phyloP scores from a whole-genome alignment of 2,888 invertebrate genomes.

The Atethmia centrago region DNA sequence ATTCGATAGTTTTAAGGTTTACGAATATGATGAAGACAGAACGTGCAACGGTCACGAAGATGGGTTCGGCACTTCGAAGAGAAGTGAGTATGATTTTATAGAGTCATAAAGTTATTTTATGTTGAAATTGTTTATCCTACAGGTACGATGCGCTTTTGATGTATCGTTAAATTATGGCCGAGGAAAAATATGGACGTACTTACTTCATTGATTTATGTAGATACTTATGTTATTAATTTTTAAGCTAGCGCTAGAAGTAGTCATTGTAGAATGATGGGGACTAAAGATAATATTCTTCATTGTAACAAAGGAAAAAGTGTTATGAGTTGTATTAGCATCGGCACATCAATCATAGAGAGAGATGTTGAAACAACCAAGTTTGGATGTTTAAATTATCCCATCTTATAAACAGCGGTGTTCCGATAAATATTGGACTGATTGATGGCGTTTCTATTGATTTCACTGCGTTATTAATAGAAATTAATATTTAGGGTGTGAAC shows the following conservation, averaged over 20 bases:
- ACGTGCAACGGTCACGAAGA: conserved; percentile 86
- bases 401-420: neutral
- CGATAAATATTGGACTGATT: neutral
- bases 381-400: neutral
- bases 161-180: conserved; percentile 48
- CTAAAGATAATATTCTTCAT: conserved; percentile 1
- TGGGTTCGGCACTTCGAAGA: conserved; percentile 84
- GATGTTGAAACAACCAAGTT: neutral
- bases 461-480: neutral
- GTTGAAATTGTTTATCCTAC: conserved; percentile 67
- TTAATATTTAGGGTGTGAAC: neutral
- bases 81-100: conserved; percentile 82
- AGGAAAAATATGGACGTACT: conserved; percentile 36
- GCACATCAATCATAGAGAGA: neutral
- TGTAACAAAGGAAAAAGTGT: conserved; percentile 4
- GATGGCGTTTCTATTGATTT: neutral
- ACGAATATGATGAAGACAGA: conserved; percentile 88
- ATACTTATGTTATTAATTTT: conserved; percentile 42
- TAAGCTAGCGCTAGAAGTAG: neutral
- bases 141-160: conserved; percentile 61
- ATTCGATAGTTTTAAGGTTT: conserved; percentile 89
- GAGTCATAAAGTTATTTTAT: conserved; percentile 69
- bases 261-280: conserved; percentile 1
- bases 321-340: neutral
- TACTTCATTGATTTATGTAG: conserved; percentile 36